These are phyloP conservation scores for Zelleria hepariella DNA, from an alignment of 2,888 invertebrate species.

Conservation along the genomic window DNA sequence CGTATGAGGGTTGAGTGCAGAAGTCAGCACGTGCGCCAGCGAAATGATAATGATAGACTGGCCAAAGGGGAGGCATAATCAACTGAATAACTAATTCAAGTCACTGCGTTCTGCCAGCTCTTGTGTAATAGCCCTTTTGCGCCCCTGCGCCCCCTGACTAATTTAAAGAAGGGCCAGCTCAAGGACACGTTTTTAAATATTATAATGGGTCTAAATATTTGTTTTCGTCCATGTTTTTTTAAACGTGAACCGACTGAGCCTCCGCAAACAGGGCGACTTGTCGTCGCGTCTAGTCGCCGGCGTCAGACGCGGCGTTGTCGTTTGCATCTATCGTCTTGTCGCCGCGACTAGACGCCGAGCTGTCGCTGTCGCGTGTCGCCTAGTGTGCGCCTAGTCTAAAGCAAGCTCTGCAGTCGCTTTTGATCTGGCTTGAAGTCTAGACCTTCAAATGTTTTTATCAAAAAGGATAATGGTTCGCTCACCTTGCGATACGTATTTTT, in stretches of 20 bases:
- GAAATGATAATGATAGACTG: slow-evolving; percentile 68
- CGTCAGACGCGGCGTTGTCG: too few species aligned
- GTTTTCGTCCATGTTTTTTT: slow-evolving; percentile 16
- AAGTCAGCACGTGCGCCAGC: slow-evolving; percentile 58
- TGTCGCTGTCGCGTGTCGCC: too few species aligned
- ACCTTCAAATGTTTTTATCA: too few species aligned
- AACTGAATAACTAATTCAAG: slow-evolving; percentile 70
- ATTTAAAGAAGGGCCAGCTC: slow-evolving; percentile 27
- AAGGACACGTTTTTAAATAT: slow-evolving; percentile 22
- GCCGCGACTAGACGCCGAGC: too few species aligned
- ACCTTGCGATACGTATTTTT: too few species aligned
- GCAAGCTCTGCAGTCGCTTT: too few species aligned
- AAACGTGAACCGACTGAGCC: not conserved
- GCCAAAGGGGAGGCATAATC: slow-evolving; percentile 61
- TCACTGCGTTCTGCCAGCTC: slow-evolving; percentile 50
- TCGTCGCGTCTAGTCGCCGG: too few species aligned
- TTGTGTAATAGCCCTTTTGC: slow-evolving; percentile 50
- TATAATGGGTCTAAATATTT: slow-evolving; percentile 28
- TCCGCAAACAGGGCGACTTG: too few species aligned
- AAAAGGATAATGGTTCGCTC: too few species aligned
- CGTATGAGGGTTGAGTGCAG: slow-evolving; percentile 43
- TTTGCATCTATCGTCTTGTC: too few species aligned
- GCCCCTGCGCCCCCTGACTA: slow-evolving; percentile 18
- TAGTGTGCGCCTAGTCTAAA: too few species aligned
- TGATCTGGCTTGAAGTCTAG: too few species aligned